A percentile compares a stretch with the other conserved stretches of the same genome.
Conservation (phyloP, 2,797 vertebrate species). For the Melopsittacus undulatus region DNA sequence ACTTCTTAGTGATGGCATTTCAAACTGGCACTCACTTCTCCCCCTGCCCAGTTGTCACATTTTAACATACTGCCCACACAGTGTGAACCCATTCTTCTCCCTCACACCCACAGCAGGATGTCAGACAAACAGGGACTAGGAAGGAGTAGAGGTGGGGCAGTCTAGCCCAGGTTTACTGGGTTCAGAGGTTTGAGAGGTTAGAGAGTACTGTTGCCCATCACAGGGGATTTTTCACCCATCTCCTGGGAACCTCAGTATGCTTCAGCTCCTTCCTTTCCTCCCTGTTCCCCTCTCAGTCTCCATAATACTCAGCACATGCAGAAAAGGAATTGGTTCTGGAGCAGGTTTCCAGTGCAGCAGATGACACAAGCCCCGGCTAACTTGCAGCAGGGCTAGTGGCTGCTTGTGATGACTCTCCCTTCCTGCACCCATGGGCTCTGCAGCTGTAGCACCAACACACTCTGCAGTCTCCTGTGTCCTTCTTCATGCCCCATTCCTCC, state of each 20-base stretch:
- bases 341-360: neutral
- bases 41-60: neutral
- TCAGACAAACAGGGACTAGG: neutral
- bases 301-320: neutral
- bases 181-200: accelerated
- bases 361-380: neutral
- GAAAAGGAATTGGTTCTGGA: neutral
- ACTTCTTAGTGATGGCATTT: neutral
- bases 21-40: neutral
- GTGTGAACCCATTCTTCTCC: neutral
- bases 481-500: neutral
- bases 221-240: accelerated
- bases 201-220: neutral
- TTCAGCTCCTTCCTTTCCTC: neutral
- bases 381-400: neutral
- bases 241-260: neutral
- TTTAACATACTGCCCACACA: neutral
- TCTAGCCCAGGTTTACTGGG: neutral
- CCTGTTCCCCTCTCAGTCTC: neutral
- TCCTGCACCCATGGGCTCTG: accelerated
- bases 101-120: neutral
- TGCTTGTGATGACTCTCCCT: neutral
- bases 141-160: neutral
- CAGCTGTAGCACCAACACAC: accelerated
- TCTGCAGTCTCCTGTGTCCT: neutral